These are phyloP conservation scores for Anthoptus insignis DNA, from an alignment of 2,888 invertebrate species.

Conservation along the genomic window DNA sequence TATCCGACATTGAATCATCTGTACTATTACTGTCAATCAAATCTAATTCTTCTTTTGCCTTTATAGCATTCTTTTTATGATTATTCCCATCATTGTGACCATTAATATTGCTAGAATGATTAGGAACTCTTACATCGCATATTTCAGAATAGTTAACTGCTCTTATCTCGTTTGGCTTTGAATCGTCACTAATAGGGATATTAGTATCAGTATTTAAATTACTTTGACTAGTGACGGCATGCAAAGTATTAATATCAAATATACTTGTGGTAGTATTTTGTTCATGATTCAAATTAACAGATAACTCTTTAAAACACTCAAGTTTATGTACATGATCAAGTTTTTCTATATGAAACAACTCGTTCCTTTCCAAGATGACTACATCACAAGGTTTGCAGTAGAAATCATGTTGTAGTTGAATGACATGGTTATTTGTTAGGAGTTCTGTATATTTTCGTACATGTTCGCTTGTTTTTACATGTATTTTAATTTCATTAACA, in stretches of 20 bases:
- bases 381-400: conserved; percentile 38
- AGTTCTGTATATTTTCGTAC: not conserved
- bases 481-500: not conserved
- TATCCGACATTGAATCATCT: not conserved
- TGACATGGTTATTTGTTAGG: not conserved
- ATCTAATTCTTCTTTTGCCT: not conserved
- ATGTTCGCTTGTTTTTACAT: conserved; percentile 18
- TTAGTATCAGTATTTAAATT: too few relatives aligned
- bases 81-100: conserved; percentile 22
- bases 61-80: conserved; percentile 24
- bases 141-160: conserved; percentile 27
- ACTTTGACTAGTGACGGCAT: too few relatives aligned
- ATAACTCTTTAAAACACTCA: not conserved
- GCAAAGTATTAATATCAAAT: too few relatives aligned
- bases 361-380: conserved; percentile 25
- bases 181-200: too few relatives aligned
- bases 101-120: conserved; percentile 21
- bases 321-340: conserved; percentile 19
- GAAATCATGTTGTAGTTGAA: not conserved
- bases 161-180: not conserved
- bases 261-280: too few relatives aligned
- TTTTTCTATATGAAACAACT: conserved; percentile 38
- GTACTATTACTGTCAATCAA: not conserved
- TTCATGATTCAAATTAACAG: not conserved
- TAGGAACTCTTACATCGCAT: conserved; percentile 36